Evolutionary conservation across 1,140 invertebrate genomes (phyloP).

Genomic region (Helicoverpa armigera): DNA sequence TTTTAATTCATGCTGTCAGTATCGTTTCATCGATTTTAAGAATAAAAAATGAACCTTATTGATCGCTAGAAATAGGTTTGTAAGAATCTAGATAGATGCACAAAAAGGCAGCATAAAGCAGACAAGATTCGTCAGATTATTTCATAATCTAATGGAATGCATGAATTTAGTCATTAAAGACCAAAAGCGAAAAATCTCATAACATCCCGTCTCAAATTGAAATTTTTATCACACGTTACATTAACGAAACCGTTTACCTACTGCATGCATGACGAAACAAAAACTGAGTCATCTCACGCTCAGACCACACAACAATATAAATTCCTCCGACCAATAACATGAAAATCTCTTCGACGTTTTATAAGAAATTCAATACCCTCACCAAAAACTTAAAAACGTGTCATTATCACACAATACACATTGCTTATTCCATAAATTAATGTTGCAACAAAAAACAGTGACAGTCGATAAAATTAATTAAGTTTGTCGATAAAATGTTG

Average conservation of each 20-base stretch:
- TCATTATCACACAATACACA: conserved; percentile 37
- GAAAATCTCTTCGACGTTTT: conserved; percentile 22
- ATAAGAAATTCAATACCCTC: conserved; percentile 18
- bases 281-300: conserved; percentile 28
- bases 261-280: background rate
- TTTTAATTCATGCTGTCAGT: too few relatives aligned
- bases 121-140: too few relatives aligned
- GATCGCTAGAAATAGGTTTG: too few relatives aligned
- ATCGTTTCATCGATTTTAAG: too few relatives aligned
- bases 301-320: conserved; percentile 35
- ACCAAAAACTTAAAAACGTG: conserved; percentile 24
- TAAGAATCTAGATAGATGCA: too few relatives aligned
- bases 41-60: too few relatives aligned
- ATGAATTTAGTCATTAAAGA: too few relatives aligned
- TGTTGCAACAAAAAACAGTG: conserved; percentile 16
- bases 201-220: too few relatives aligned
- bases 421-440: conserved; percentile 10
- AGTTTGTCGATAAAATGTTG: conserved; percentile 16
- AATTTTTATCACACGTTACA: background rate
- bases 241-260: background rate
- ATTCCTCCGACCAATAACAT: conserved; percentile 12
- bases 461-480: conserved; percentile 39
- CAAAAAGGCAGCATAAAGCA: too few relatives aligned
- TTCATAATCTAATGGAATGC: too few relatives aligned
- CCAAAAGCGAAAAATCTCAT: too few relatives aligned